Percentiles rank a stretch among this genome's conserved stretches.
These are phyloP conservation scores for Augochlorella aurata DNA, from an alignment of 2,888 invertebrate species.

Conservation along the genomic window DNA sequence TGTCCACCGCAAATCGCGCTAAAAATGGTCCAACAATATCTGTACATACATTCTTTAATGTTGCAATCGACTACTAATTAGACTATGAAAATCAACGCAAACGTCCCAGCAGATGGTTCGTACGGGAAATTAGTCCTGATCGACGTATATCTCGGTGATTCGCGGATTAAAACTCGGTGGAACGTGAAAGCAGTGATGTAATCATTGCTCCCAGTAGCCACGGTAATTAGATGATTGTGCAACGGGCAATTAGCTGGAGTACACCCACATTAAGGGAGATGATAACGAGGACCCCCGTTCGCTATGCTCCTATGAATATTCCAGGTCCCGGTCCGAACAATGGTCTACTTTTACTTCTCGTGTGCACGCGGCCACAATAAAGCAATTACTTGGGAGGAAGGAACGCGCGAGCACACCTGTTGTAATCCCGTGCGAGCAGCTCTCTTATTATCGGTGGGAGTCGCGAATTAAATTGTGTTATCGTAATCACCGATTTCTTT, in stretches of 20 bases:
- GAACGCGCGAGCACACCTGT: conserved; percentile 4
- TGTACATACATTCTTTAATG: no score
- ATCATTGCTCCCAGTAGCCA: conserved; percentile 25
- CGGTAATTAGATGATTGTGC: conserved; percentile 68
- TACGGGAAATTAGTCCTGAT: neutral
- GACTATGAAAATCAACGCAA: no score
- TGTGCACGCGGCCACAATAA: conserved; percentile 16
- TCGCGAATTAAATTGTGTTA: conserved; percentile 7
- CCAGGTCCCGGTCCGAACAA: conserved; percentile 6
- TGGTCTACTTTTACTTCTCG: conserved; percentile 24
- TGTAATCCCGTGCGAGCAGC: conserved; percentile 2
- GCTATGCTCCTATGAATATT: neutral
- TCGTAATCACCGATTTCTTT: neutral
- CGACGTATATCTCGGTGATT: neutral
- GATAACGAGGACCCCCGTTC: neutral
- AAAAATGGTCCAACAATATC: no score
- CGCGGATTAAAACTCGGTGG: conserved; percentile 36
- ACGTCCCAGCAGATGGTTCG: neutral
- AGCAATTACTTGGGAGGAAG: conserved; percentile 20
- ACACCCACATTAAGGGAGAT: neutral
- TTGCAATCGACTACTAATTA: no score
- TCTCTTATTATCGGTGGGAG: conserved; percentile 4
- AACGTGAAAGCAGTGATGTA: conserved; percentile 68
- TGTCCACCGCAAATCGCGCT: conserved; percentile 2
- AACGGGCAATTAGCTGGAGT: conserved; percentile 20